Evolutionary conservation across 1,140 invertebrate genomes (phyloP), one percentile per base, ranked within the genome.

Genomic region (Acromyrmex echinatior): DNA sequence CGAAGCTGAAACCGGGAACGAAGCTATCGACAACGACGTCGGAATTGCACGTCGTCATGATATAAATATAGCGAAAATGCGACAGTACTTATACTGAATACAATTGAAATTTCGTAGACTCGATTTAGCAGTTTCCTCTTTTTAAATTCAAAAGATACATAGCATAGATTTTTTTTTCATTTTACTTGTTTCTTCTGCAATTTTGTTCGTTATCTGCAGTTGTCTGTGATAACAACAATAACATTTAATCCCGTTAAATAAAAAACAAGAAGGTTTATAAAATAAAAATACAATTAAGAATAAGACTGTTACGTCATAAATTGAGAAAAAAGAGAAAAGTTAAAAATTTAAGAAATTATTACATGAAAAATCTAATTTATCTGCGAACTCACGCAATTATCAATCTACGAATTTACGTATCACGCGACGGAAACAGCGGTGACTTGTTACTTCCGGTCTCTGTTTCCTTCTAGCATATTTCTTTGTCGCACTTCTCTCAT

Each of bases 391-490:
- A 18, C 65, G 49, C 53, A 39, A 81, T 49, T 35, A 51, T 81
- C 18, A 12, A 4, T 35, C 18, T 25, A 14, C 25, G 5, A 82
- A 74, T 82, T 82, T 51, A 86, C 51, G 49, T 58, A 82, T 88
- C 88, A 91, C 63, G 66, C 66, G 79, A 58, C 87, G 89, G 90
- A 91, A 91, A 81, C 56, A 60, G 58, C 79, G 49, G 76, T 71
- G 77, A 78, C 56, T 90, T 58, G 66, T 10, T 81, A 39, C 63
- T 88, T 91, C 90, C 89, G 87, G 82, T 80, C 60, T 65, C n/a
- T 31, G 35, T 77, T 80, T 74, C 78, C 85, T 86, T 73, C 35
- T 45, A 82, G 63, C 66, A 68, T 56, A 80, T 79, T 90, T 87
- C 73, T 85, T 90, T 82, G 79, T 89, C 88, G 62, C 66, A 84